These are phyloP conservation scores for Troides oblongomaculatus DNA, from an alignment of 2,888 invertebrate genomes.

Conservation along the genomic window DNA sequence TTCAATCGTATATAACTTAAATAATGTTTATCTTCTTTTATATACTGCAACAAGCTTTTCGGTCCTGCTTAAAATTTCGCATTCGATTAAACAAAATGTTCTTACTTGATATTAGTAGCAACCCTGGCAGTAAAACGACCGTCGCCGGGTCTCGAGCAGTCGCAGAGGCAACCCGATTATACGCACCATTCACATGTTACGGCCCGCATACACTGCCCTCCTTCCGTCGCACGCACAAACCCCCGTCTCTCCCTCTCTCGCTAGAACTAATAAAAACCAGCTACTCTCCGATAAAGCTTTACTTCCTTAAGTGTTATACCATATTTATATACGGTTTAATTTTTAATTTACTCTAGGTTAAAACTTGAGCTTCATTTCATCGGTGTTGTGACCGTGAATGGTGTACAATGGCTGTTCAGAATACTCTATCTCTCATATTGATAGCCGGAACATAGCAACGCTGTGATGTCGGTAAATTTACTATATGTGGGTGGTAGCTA, in stretches of 20 bases:
- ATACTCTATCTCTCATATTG: too few species aligned
- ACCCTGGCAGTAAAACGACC: slow-evolving; percentile 16
- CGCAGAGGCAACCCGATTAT: slow-evolving; percentile 34
- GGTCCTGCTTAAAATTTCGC: neutral
- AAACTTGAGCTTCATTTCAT: too few species aligned
- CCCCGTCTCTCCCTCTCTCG: neutral
- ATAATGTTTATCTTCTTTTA: too few species aligned
- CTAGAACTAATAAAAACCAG: slow-evolving; percentile 13
- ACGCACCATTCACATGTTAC: slow-evolving; percentile 34
- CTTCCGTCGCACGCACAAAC: neutral
- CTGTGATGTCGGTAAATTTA: too few species aligned
- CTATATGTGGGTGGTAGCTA: too few species aligned
- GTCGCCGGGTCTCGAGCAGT: slow-evolving; percentile 31
- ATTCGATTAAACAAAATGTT: neutral
- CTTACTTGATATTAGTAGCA: neutral
- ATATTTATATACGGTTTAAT: neutral
- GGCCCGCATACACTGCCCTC: slow-evolving; percentile 28
- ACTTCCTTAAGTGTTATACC: neutral
- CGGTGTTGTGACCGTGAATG: neutral
- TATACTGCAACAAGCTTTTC: neutral
- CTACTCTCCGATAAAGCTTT: slow-evolving; percentile 9
- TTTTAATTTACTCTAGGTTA: neutral
- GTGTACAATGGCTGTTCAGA: too few species aligned
- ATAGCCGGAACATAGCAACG: too few species aligned
- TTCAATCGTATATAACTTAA: too few species aligned